Evolutionary conservation across 2,888 invertebrate species (phyloP).

Genomic region (Eupithecia pulchellata): DNA sequence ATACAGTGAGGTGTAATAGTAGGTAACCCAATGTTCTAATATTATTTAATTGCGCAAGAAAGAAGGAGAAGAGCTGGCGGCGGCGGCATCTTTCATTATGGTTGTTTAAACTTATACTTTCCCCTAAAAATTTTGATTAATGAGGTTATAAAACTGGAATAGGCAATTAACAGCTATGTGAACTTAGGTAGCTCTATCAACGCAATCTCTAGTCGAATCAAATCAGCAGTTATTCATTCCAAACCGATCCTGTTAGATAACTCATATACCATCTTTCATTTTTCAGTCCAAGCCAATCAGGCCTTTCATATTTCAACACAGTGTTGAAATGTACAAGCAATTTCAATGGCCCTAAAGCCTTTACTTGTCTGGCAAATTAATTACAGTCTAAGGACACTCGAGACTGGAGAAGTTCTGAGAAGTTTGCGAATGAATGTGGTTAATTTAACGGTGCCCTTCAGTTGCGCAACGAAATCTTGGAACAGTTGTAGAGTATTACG

Average conservation of each 20-base stretch:
- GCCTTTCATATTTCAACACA: conserved; percentile 41
- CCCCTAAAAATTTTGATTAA: neutral
- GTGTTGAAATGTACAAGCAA: conserved; percentile 44
- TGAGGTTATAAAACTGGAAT: neutral
- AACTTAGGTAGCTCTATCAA: neutral
- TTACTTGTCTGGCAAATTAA: conserved; percentile 51
- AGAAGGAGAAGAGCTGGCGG: neutral
- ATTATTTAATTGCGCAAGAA: neutral
- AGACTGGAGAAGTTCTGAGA: conserved; percentile 64
- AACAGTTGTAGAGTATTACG: conserved; percentile 57
- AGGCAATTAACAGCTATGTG: neutral
- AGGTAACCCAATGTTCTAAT: no score
- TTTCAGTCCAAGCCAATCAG: conserved; percentile 43
- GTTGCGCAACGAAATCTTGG: conserved; percentile 64
- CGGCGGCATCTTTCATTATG: neutral
- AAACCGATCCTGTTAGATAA: neutral
- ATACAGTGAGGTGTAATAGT: no score
- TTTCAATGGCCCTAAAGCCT: conserved; percentile 39
- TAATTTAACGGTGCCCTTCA: conserved; percentile 71
- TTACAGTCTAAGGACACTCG: conserved; percentile 63
- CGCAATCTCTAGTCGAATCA: neutral
- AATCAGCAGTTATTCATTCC: neutral
- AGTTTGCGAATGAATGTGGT: conserved; percentile 73
- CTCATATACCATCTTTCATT: conserved; percentile 39
- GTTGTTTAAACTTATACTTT: neutral